A percentile compares a stretch with the other conserved stretches of the same genome.
Conservation (phyloP, 2,797 vertebrate genomes). For the Pipistrellus pygmaeus region DNA sequence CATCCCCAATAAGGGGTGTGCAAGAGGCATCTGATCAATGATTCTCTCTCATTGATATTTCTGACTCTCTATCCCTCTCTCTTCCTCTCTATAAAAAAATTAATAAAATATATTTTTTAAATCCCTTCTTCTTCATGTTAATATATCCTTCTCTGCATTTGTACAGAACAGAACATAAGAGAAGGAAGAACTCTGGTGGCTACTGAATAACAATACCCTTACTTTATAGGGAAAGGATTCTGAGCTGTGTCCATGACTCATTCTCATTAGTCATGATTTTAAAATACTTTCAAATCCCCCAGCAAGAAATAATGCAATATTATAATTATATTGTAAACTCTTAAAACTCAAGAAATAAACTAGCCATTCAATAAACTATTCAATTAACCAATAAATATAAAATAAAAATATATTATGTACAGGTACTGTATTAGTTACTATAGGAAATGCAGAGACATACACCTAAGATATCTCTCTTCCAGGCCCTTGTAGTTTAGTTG, state of each 20-base stretch:
- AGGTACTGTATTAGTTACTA: neutral
- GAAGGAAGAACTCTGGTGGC: neutral
- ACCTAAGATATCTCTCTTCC: neutral
- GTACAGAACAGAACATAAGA: neutral
- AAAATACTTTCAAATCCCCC: neutral
- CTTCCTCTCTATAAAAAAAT: no score
- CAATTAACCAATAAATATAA: neutral
- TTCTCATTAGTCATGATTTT: neutral
- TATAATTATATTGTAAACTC: neutral
- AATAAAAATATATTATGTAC: neutral
- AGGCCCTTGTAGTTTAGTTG: neutral
- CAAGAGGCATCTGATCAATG: no score
- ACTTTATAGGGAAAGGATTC: neutral
- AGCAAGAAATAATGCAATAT: neutral
- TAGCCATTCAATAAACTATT: neutral
- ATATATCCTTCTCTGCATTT: neutral
- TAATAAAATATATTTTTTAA: no score
- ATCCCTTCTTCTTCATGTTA: neutral
- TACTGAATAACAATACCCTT: neutral
- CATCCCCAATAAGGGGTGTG: no score
- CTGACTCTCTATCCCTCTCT: no score
- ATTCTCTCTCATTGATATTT: no score
- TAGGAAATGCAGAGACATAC: neutral
- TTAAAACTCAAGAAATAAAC: constrained; percentile 9
- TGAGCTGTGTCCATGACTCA: neutral